phyloP scores from a whole-genome alignment of 1,140 invertebrate genomes.

The Drosophila baimaii region DNA sequence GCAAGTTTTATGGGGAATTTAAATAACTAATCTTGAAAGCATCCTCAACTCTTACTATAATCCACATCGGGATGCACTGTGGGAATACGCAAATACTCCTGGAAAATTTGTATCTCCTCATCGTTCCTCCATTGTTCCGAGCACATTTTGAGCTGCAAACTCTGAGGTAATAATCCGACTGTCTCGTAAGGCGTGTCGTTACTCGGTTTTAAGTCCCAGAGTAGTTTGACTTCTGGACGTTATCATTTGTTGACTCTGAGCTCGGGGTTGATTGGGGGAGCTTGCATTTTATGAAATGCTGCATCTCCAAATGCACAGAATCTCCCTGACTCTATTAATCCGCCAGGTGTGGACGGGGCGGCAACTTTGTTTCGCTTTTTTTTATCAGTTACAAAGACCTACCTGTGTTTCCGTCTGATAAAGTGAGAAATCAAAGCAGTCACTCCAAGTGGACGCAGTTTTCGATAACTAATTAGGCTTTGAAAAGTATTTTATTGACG shows the following conservation, averaged over 20 bases:
- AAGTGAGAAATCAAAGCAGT: background rate
- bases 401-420: background rate
- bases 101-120: conserved; percentile 90
- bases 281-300: background rate
- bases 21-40: too few relatives aligned
- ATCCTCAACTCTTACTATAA: conserved; percentile 88
- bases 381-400: background rate
- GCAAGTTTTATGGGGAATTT: conserved; percentile 88
- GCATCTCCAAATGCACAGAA: background rate
- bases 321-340: background rate
- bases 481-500: background rate
- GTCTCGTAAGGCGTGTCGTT: background rate
- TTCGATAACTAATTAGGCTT: conserved; percentile 1
- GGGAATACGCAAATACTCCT: conserved; percentile 92
- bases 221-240: background rate
- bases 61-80: conserved; percentile 92
- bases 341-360: background rate
- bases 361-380: background rate
- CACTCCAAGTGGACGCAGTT: background rate
- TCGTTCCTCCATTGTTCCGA: conserved; percentile 84
- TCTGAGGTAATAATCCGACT: conserved; percentile 7
- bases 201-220: conserved; percentile 12
- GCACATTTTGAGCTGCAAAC: conserved; percentile 36
- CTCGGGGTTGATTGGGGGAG: background rate
- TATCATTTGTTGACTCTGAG: conserved; percentile 33